Evolutionary conservation across 2,113 vertebrate species (phyloP).

Genomic region (Dipodomys spectabilis): DNA sequence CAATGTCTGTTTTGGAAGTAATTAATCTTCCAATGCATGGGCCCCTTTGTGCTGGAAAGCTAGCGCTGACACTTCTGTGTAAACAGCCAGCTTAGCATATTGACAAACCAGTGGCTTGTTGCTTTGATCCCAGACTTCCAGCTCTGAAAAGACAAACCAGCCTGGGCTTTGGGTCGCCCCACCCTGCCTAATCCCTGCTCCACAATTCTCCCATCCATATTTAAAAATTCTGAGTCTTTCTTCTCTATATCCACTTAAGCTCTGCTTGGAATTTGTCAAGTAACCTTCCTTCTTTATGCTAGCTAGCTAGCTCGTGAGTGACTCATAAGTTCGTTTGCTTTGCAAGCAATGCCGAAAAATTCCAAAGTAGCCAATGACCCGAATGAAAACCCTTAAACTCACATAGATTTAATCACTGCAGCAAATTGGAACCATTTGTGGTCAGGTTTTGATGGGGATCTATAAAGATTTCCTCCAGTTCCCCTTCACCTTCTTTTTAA

Average conservation of each 20-base stretch:
- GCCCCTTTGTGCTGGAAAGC: constrained; percentile 87
- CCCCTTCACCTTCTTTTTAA: constrained; percentile 83
- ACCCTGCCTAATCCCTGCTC: constrained; percentile 87
- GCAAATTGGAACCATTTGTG: constrained; percentile 97
- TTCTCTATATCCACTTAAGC: constrained; percentile 85
- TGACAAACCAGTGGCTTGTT: constrained; percentile 86
- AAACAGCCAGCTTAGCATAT: constrained; percentile 91
- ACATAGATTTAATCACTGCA: constrained; percentile 94
- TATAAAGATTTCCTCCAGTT: constrained; percentile 88
- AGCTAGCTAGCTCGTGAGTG: background rate
- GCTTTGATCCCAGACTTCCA: constrained; percentile 88
- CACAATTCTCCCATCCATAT: constrained; percentile 88
- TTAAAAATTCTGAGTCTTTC: constrained; percentile 85
- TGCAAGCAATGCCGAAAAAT: constrained; percentile 88
- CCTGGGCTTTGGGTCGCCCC: constrained; percentile 78
- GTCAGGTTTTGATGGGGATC: constrained; percentile 89
- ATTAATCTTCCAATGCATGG: constrained; percentile 87
- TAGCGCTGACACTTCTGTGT: constrained; percentile 88
- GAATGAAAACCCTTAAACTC: constrained; percentile 91
- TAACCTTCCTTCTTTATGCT: constrained; percentile 78
- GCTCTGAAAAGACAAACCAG: constrained; percentile 82
- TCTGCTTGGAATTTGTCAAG: constrained; percentile 84
- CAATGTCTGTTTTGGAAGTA: constrained; percentile 86
- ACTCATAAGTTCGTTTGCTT: constrained; percentile 86
- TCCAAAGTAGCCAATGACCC: constrained; percentile 93